Percentiles rank a stretch among this genome's conserved stretches.
Evolutionary conservation across 1,140 invertebrate genomes (phyloP).

Genomic region (Andrena cerasifolii): DNA sequence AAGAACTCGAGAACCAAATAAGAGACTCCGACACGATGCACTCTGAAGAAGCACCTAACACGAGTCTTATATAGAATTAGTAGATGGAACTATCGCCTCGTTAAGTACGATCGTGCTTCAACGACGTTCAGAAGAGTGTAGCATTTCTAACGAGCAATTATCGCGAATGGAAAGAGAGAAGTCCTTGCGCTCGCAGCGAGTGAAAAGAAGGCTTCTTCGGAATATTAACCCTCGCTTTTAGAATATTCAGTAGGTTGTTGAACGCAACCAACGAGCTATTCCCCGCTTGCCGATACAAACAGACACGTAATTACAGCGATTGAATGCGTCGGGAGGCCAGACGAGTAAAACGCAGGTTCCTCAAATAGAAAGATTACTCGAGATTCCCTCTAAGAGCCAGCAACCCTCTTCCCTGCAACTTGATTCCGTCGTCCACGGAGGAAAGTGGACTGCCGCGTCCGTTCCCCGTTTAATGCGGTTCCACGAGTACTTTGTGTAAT

Average conservation of each 20-base stretch:
- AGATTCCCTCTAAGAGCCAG: conserved; percentile 22
- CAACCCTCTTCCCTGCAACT: no score
- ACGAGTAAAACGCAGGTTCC: background rate
- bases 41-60: no score
- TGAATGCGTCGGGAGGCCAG: conserved; percentile 17
- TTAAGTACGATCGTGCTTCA: no score
- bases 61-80: no score
- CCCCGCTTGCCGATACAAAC: background rate
- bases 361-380: conserved; percentile 42
- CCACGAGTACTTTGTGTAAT: conserved; percentile 31
- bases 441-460: conserved; percentile 9
- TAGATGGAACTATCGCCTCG: no score
- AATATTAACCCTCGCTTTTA: no score
- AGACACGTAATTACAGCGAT: background rate
- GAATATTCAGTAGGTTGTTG: background rate
- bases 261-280: background rate
- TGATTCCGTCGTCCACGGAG: background rate
- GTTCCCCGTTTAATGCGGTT: conserved; percentile 21
- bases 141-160: no score
- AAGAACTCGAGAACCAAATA: background rate
- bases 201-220: no score
- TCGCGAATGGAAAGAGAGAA: no score
- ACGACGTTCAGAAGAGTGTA: no score
- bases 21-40: no score
- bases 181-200: no score